These are phyloP conservation scores for Stenchaetothrips biformis DNA, from an alignment of 2,888 invertebrate genomes.

Conservation along the genomic window DNA sequence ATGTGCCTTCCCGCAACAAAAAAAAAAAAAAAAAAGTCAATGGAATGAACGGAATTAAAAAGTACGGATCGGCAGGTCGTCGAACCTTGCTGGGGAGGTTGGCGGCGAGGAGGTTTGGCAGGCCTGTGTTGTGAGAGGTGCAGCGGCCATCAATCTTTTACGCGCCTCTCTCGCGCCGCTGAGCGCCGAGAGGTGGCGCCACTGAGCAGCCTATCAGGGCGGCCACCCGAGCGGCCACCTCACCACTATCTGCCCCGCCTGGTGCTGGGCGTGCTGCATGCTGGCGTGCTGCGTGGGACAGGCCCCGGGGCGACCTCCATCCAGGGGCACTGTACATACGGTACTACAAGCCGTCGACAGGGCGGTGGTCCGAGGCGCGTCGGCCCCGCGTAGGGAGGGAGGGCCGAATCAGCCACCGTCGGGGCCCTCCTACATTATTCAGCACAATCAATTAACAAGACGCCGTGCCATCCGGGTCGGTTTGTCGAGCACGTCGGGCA, in stretches of 20 bases:
- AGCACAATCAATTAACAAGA: conserved; percentile 20
- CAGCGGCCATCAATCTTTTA: conserved; percentile 19
- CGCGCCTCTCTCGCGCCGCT: background rate
- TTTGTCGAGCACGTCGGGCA: background rate
- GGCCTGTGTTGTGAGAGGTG: background rate
- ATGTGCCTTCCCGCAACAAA: too few species aligned
- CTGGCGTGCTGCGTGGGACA: background rate
- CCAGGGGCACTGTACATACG: too few species aligned
- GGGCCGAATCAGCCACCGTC: background rate
- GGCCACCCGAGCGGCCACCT: background rate
- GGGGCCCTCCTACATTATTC: conserved; percentile 1
- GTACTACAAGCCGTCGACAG: background rate
- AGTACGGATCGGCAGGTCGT: too few species aligned
- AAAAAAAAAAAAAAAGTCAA: too few species aligned
- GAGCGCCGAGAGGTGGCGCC: background rate
- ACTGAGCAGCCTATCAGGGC: background rate
- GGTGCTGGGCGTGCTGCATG: too few species aligned
- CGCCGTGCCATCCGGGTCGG: background rate
- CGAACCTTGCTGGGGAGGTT: background rate
- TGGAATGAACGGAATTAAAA: too few species aligned
- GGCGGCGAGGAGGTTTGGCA: conserved; percentile 14
- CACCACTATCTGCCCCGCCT: too few species aligned
- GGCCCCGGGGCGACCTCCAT: background rate
- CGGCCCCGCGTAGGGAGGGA: too few species aligned
- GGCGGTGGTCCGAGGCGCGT: too few species aligned